Evolutionary conservation across 1,140 invertebrate genomes (phyloP).

Genomic region (Grapholita molesta): DNA sequence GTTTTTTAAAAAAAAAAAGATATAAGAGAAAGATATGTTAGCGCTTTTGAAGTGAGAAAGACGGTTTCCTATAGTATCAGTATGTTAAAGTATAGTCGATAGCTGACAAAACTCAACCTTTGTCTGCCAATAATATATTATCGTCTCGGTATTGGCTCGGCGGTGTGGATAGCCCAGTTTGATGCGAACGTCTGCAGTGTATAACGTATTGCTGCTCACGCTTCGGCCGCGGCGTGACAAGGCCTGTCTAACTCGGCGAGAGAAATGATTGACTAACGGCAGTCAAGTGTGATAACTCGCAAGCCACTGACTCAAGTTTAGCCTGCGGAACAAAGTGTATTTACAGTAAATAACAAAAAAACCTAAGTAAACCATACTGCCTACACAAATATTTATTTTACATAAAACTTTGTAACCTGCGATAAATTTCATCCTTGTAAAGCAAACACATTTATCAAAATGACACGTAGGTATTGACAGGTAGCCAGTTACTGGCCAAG

Average conservation of each 20-base stretch:
- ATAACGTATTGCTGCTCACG: constrained; percentile 37
- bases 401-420: too few relatives aligned
- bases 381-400: too few relatives aligned
- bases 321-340: constrained; percentile 25
- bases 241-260: constrained; percentile 28
- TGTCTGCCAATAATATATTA: neutral
- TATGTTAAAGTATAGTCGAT: neutral
- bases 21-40: too few relatives aligned
- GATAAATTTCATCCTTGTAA: too few relatives aligned
- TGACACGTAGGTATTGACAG: too few relatives aligned
- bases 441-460: too few relatives aligned
- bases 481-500: too few relatives aligned
- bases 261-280: constrained; percentile 40
- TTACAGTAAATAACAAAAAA: too few relatives aligned
- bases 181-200: constrained; percentile 6
- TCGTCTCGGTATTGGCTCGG: neutral
- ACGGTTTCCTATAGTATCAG: too few relatives aligned
- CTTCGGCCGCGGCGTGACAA: constrained; percentile 32
- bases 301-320: neutral
- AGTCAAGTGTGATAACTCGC: constrained; percentile 21
- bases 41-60: too few relatives aligned
- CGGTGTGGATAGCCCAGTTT: neutral
- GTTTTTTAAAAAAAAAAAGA: too few relatives aligned
- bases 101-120: neutral
- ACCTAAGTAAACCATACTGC: too few relatives aligned